phyloP scores from a whole-genome alignment of 2,797 vertebrate genomes.

The Centropyge bicolor region DNA sequence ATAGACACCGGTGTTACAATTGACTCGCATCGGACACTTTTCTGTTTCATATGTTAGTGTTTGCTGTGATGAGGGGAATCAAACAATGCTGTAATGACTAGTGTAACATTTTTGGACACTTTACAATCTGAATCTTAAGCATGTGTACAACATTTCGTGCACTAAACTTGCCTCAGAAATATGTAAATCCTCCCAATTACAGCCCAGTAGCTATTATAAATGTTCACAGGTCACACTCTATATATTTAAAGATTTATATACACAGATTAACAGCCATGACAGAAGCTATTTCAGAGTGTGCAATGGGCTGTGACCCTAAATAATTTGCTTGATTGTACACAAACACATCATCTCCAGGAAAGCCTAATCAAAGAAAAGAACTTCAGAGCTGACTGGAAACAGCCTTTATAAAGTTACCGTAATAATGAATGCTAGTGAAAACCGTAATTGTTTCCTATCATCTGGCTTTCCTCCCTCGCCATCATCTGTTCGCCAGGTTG shows the following conservation, averaged over 20 bases:
- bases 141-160: background rate
- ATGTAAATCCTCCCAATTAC: background rate
- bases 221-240: too few species aligned
- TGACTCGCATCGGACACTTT: too few species aligned
- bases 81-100: too few species aligned
- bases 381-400: conserved; percentile 5
- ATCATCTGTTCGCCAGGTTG: conserved; percentile 51
- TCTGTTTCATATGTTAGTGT: too few species aligned
- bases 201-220: background rate
- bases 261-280: background rate
- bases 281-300: conserved; percentile 6
- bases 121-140: background rate
- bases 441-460: conserved; percentile 41
- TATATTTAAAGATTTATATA: background rate
- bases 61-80: too few species aligned
- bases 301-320: background rate
- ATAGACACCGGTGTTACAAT: too few species aligned
- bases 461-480: background rate
- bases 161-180: background rate
- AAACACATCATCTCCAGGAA: conserved; percentile 40
- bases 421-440: conserved; percentile 29
- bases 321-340: conserved; percentile 13
- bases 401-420: conserved; percentile 20
- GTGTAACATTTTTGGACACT: too few species aligned
- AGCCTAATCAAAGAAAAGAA: conserved; percentile 18